phyloP scores from a whole-genome alignment of 2,888 invertebrate genomes.

The Fragum sueziense region DNA sequence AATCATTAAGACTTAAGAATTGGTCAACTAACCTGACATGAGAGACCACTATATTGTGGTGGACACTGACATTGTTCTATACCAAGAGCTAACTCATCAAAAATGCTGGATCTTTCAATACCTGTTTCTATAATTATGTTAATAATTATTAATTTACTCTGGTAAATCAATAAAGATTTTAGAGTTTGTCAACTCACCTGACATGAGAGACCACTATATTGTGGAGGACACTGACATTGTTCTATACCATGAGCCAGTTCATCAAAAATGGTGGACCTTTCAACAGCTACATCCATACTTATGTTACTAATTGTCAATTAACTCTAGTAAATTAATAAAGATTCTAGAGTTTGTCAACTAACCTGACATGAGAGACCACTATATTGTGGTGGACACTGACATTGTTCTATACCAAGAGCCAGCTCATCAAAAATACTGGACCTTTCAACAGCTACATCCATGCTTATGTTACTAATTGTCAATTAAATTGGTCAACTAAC shows the following conservation, averaged over 20 bases:
- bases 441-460: too few relatives aligned
- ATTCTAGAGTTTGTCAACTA: too few relatives aligned
- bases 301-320: background rate
- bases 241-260: constrained; percentile 83
- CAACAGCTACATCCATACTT: constrained; percentile 55
- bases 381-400: constrained; percentile 89
- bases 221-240: constrained; percentile 84
- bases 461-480: too few relatives aligned
- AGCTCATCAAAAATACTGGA: too few relatives aligned
- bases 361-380: constrained; percentile 92
- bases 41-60: constrained; percentile 90
- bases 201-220: constrained; percentile 94
- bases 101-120: constrained; percentile 45
- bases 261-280: constrained; percentile 37
- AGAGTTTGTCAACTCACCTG: constrained; percentile 88
- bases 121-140: constrained; percentile 42
- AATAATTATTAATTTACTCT: too few relatives aligned
- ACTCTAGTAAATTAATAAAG: too few relatives aligned
- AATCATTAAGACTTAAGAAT: too few relatives aligned
- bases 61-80: constrained; percentile 83
- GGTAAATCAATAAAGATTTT: too few relatives aligned
- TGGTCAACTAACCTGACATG: constrained; percentile 91
- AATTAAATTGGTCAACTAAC: constrained; percentile 73
- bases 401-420: too few relatives aligned
- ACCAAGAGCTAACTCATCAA: constrained; percentile 82